A percentile compares a stretch with the other conserved stretches of the same genome.
Evolutionary conservation across 2,888 invertebrate genomes (phyloP).

Genomic region (Aphidoletes aphidimyza): DNA sequence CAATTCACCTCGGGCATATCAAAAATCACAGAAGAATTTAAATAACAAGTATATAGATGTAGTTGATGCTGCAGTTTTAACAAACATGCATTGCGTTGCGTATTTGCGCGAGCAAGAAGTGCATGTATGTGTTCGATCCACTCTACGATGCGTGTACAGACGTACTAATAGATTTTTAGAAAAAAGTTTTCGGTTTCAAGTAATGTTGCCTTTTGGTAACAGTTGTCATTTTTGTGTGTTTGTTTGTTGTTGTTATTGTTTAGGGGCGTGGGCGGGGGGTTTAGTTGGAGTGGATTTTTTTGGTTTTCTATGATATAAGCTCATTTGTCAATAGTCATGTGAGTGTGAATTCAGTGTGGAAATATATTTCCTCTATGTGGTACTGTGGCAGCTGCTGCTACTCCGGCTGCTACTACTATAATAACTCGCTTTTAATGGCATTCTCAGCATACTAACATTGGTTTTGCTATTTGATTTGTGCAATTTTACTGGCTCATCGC

Average conservation of each 20-base stretch:
- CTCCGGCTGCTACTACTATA: conserved; percentile 38
- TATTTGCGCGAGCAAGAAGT: background rate
- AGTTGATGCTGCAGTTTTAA: background rate
- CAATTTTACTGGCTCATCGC: background rate
- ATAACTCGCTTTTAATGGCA: conserved; percentile 12
- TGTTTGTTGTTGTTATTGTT: too few species aligned
- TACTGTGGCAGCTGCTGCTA: conserved; percentile 49
- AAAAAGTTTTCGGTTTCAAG: background rate
- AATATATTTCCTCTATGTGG: background rate
- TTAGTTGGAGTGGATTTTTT: conserved; percentile 32
- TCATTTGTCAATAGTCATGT: background rate
- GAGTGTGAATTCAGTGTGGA: background rate
- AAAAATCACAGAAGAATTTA: conserved; percentile 50
- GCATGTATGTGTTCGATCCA: background rate
- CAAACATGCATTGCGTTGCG: background rate
- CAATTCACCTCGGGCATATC: conserved; percentile 25
- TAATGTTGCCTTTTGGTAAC: background rate
- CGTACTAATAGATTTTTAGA: conserved; percentile 18
- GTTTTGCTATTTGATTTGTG: conserved; percentile 49
- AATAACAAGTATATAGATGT: conserved; percentile 45
- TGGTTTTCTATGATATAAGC: conserved; percentile 39
- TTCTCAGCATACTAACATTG: background rate
- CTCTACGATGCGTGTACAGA: conserved; percentile 9
- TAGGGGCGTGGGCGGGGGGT: too few species aligned
- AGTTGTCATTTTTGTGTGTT: background rate